Conservation (phyloP, 2,888 invertebrate genomes). For the Electrophaes corylata region DNA sequence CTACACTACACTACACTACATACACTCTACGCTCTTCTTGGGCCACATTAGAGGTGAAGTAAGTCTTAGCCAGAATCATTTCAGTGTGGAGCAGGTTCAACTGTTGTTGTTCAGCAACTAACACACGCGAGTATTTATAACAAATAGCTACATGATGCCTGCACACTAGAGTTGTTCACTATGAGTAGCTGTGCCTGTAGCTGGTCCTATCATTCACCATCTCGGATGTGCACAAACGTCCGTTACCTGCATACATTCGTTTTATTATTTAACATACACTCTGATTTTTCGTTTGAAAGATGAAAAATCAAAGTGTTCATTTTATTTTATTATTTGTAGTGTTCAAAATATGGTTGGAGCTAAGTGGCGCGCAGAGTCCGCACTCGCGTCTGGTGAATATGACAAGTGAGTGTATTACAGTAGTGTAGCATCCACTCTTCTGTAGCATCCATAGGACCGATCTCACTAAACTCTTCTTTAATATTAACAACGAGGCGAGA, state of each 20-base stretch:
- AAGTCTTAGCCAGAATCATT: no score
- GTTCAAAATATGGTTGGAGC: constrained; percentile 65
- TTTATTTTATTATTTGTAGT: constrained; percentile 48
- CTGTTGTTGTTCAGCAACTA: no score
- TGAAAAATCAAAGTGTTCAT: not conserved
- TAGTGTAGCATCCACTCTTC: no score
- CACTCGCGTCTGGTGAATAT: constrained; percentile 55
- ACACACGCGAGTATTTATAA: no score
- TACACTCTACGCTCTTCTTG: no score
- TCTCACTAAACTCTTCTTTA: no score
- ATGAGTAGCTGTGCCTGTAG: not conserved
- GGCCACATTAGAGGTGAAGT: no score
- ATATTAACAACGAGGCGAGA: no score
- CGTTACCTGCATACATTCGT: not conserved
- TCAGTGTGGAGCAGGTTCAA: no score
- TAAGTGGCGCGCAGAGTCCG: constrained; percentile 65
- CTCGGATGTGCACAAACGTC: not conserved
- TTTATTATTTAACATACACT: constrained; percentile 5
- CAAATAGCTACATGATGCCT: no score
- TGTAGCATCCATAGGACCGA: no score
- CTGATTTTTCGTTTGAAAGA: not conserved
- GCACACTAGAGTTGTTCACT: not conserved
- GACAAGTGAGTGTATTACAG: constrained; percentile 60
- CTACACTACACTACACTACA: no score
- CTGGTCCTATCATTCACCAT: not conserved